Conservation (phyloP, 2,797 vertebrate species). For the Helarctos malayanus region DNA sequence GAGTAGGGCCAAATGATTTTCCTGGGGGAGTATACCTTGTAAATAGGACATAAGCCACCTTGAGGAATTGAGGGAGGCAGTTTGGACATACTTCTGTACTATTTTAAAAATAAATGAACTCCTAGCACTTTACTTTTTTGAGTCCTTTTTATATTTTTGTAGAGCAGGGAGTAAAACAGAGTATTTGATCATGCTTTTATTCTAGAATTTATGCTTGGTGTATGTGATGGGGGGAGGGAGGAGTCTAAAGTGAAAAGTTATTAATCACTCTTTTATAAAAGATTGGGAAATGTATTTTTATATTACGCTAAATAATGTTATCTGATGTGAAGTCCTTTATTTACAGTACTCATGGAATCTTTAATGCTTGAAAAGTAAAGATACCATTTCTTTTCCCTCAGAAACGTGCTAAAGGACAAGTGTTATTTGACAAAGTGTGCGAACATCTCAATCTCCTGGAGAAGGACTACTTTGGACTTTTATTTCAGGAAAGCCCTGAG, state of each 20-base stretch:
- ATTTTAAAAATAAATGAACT: background rate
- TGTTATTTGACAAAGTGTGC: constrained; percentile 95
- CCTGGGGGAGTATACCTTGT: background rate
- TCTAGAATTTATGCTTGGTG: constrained; percentile 17
- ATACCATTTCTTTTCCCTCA: constrained; percentile 81
- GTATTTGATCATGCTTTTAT: background rate
- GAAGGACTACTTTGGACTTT: constrained; percentile 97
- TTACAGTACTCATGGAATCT: background rate
- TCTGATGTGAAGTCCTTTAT: background rate
- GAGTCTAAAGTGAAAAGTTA: background rate
- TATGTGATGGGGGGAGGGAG: background rate
- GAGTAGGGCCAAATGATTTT: background rate
- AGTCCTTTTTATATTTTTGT: background rate
- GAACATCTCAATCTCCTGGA: constrained; percentile 98
- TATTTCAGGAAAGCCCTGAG: constrained; percentile 93
- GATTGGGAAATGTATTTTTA: constrained; percentile 16
- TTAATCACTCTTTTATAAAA: background rate
- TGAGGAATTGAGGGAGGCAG: constrained; percentile 13
- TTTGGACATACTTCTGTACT: constrained; percentile 30
- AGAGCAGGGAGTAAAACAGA: background rate
- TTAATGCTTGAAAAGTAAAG: constrained; percentile 63
- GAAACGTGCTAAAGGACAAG: constrained; percentile 97
- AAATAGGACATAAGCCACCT: background rate
- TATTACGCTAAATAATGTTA: background rate
- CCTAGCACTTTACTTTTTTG: background rate